A percentile compares a stretch with the other conserved stretches of the same genome.
Evolutionary conservation across 1,140 invertebrate species (phyloP).

Genomic region (Drosophila sechellia): DNA sequence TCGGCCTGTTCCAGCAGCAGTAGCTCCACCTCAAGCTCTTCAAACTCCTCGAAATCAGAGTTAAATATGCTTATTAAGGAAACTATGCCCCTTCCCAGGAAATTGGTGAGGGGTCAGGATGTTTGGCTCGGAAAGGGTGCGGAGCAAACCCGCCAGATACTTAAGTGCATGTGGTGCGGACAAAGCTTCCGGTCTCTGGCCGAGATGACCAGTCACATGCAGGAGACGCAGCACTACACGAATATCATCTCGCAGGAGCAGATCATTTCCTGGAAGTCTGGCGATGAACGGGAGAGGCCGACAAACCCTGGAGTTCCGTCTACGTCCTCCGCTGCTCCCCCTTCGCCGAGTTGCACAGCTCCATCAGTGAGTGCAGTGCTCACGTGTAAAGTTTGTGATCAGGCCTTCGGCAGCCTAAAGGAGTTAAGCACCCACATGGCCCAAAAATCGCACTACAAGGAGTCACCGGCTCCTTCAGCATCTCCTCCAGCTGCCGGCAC

Average conservation of each 20-base stretch:
- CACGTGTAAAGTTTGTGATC: constrained; percentile 98
- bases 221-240: constrained; percentile 99
- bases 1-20: constrained; percentile 85
- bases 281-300: constrained; percentile 87
- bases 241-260: constrained; percentile 98
- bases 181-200: constrained; percentile 98
- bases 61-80: constrained; percentile 95
- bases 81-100: constrained; percentile 96
- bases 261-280: constrained; percentile 97
- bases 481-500: constrained; percentile 10
- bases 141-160: constrained; percentile 97
- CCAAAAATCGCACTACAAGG: constrained; percentile 99
- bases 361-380: constrained; percentile 88
- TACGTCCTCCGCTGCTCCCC: constrained; percentile 1
- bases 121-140: constrained; percentile 99
- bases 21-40: constrained; percentile 87
- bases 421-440: constrained; percentile 99
- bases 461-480: constrained; percentile 87
- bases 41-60: constrained; percentile 89
- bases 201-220: constrained; percentile 99
- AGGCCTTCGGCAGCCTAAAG: constrained; percentile 97
- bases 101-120: constrained; percentile 98
- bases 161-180: constrained; percentile 99
- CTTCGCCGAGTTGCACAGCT: constrained; percentile 87
- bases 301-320: constrained; percentile 25